Base-by-base conservation (phyloP, 1,140 invertebrate species). In the Drosophila biarmipes region DNA sequence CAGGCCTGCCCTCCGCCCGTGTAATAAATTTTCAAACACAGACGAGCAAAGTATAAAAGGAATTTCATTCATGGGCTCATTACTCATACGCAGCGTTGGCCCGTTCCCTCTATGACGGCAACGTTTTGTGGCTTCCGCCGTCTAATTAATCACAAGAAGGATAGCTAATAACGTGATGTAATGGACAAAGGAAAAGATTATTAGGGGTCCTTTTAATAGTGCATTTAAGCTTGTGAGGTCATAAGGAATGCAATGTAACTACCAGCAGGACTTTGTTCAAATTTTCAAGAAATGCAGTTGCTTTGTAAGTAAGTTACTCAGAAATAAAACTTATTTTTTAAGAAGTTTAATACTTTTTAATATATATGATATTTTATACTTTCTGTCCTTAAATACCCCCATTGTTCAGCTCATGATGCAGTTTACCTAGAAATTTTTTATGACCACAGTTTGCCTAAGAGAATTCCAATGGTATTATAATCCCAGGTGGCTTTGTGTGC, bases 31-130 rank as follows among this genome's bases (percentile, higher is more conserved):
- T 55, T 51, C 29, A 43, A 35, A 49, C 42, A 34, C 45, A 17
- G 27, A 7, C 42, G 10, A 29, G 37, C 19, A 29, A 19, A 73
- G 46, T 71, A 69, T 55, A 55, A 66, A 61, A 63, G 34, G 63
- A 73, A 74, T 82, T 78, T 85, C 64, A 78, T 82, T 69, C 63
- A 69, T 64, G 67, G 40, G 15, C 68, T 48, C 82, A 86, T 86
- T 86, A 87, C 82, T 86, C 82, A 86, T 86, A 86, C 82, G 82
- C 78, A 46, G 53, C 56, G 61, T 74, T 74, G 73, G 40, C 34
- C 15, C 29, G 12, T 6, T 43, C 14, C 42, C 38, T 34, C 73
- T 78, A 86, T 66, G 57, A 49, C 63, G 63, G 34, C 63, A 57
- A 61, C 59, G 78, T 75, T 78, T 72, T 71, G 82, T 43, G 72